These are phyloP conservation scores for Diachrysia chrysitis DNA, from an alignment of 2,888 invertebrate genomes.

Conservation along the genomic window DNA sequence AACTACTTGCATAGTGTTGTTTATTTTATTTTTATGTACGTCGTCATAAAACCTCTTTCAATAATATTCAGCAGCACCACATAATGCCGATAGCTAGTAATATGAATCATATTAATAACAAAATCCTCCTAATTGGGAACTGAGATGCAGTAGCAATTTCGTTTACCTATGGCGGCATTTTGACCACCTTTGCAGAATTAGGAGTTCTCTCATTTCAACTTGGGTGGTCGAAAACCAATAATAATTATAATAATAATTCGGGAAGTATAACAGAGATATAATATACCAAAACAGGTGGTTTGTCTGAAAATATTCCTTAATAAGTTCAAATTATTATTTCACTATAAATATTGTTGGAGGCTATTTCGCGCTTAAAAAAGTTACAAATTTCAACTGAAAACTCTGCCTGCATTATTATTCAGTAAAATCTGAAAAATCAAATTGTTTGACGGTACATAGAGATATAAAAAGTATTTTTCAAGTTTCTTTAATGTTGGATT, in stretches of 20 bases:
- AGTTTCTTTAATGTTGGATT: too few species aligned
- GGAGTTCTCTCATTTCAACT: neutral
- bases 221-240: neutral
- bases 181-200: neutral
- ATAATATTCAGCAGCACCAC: neutral
- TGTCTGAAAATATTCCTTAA: too few species aligned
- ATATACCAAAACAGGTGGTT: too few species aligned
- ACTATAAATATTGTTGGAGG: too few species aligned
- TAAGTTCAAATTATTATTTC: too few species aligned
- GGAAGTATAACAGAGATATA: too few species aligned
- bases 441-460: too few species aligned
- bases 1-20: neutral
- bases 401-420: too few species aligned
- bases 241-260: neutral
- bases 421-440: too few species aligned
- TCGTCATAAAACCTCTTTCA: neutral
- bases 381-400: too few species aligned
- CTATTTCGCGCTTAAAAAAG: too few species aligned
- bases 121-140: neutral
- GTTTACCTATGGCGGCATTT: neutral
- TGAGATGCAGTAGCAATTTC: neutral
- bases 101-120: neutral
- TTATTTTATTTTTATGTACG: neutral
- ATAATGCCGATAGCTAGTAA: neutral
- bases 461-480: too few species aligned